Evolutionary conservation across 2,797 vertebrate genomes (phyloP).

Genomic region (Malurus splendens): DNA sequence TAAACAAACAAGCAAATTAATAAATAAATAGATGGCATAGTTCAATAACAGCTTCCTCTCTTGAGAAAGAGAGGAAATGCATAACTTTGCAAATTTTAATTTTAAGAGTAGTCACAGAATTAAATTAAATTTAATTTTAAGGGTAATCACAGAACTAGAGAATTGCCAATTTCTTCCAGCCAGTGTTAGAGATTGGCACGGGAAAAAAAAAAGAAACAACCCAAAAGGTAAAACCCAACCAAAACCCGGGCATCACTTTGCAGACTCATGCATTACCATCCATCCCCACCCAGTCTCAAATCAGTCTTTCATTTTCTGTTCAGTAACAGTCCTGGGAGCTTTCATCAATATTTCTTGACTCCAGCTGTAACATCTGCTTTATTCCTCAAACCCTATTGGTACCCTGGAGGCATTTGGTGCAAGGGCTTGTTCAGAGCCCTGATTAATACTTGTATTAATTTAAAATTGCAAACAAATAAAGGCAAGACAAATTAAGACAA

Average conservation of each 20-base stretch:
- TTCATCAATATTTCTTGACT: neutral
- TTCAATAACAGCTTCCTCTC: neutral
- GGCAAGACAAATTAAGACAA: neutral
- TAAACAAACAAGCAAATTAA: neutral
- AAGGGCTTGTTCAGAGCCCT: neutral
- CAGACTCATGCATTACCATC: neutral
- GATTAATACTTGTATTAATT: neutral
- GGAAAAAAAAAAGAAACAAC: neutral
- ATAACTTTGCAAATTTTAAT: neutral
- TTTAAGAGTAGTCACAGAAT: neutral
- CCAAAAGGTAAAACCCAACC: neutral
- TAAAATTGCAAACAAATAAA: neutral
- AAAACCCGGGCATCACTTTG: neutral
- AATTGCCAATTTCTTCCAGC: neutral
- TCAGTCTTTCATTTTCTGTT: neutral
- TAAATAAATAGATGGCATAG: neutral
- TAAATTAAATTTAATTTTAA: neutral
- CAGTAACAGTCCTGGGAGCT: neutral
- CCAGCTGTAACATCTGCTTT: neutral
- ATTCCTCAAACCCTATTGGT: neutral
- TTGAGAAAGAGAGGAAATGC: neutral
- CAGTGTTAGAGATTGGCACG: fast-evolving
- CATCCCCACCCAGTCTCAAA: neutral
- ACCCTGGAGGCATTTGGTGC: neutral
- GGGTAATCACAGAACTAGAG: neutral